These are phyloP conservation scores for Conops quadrifasciatus DNA, from an alignment of 2,888 invertebrate genomes.

Conservation along the genomic window DNA sequence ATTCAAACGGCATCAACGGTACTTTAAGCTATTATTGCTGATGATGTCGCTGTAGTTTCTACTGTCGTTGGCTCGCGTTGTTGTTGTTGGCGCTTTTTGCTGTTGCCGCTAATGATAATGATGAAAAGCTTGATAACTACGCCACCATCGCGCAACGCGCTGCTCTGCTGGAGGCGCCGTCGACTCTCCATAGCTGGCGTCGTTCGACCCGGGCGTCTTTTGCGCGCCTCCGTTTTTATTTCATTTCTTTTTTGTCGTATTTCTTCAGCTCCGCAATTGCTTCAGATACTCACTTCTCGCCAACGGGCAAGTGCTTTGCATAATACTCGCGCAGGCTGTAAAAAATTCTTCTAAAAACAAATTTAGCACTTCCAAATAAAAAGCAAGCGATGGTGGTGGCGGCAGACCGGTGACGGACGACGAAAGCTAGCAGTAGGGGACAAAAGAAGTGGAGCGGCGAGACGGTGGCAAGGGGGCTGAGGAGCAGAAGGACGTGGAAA, in stretches of 20 bases:
- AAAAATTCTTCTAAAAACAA: no score
- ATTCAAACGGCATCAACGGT: conserved; percentile 16
- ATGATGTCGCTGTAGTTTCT: neutral
- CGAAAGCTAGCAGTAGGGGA: neutral
- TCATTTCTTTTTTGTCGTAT: no score
- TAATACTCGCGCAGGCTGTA: neutral
- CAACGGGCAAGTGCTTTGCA: conserved; percentile 1
- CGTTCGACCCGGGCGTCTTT: neutral
- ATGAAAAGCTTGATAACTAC: neutral
- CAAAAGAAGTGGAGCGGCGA: neutral
- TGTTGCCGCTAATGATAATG: conserved; percentile 1
- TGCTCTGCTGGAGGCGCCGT: neutral
- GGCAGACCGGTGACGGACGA: no score
- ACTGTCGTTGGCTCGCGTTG: conserved; percentile 1
- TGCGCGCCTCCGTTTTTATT: neutral
- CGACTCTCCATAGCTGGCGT: neutral
- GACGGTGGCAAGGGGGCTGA: neutral
- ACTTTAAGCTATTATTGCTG: conserved; percentile 11
- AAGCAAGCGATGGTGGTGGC: no score
- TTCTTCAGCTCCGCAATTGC: neutral
- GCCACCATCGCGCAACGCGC: neutral
- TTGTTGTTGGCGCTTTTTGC: neutral
- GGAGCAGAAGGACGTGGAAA: neutral
- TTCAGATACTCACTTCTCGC: neutral
- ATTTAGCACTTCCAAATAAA: no score